Conservation (phyloP, 53 echinoderm and acorn worm species). For the Echinometra lucunter region DNA sequence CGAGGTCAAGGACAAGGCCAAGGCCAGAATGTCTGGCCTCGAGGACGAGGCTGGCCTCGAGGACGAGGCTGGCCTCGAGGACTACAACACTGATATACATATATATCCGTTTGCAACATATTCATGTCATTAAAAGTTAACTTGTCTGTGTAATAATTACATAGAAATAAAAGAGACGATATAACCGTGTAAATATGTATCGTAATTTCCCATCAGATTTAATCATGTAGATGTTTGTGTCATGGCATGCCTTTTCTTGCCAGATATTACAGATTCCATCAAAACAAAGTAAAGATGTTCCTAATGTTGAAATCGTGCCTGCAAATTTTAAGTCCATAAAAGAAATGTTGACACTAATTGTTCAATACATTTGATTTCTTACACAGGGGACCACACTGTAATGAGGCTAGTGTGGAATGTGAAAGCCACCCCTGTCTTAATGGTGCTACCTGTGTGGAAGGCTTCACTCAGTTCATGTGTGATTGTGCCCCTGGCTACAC, state of each 20-base stretch:
- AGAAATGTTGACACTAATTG: neutral
- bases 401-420: constrained; percentile 55
- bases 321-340: no score
- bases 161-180: neutral
- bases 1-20: no score
- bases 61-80: no score
- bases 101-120: no score
- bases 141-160: neutral
- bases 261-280: neutral
- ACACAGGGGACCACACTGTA: constrained; percentile 40
- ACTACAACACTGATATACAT: no score
- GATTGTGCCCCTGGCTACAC: constrained; percentile 64
- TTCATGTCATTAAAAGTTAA: neutral
- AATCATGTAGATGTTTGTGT: neutral
- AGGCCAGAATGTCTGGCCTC: no score
- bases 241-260: neutral
- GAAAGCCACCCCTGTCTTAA: constrained; percentile 60
- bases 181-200: neutral
- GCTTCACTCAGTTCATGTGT: constrained; percentile 38
- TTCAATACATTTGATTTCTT: neutral
- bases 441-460: constrained; percentile 61
- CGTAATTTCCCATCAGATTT: neutral
- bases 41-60: no score
- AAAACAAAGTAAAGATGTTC: no score
- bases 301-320: no score